A percentile compares a stretch with the other conserved stretches of the same genome.
phyloP scores from a whole-genome alignment of 2,888 invertebrate genomes.

The Agrotis puta region DNA sequence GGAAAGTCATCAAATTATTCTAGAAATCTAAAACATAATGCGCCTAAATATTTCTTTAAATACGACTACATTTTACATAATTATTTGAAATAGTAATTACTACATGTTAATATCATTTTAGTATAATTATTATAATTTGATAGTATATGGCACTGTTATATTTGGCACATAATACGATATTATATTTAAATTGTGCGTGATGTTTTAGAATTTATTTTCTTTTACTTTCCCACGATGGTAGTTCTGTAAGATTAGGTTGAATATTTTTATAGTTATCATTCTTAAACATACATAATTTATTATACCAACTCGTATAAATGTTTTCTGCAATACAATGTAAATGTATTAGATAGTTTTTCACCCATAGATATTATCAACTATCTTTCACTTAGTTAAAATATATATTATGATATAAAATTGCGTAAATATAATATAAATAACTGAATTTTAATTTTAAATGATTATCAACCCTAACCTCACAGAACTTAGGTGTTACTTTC shows the following conservation, averaged over 20 bases:
- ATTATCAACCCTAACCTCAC: constrained; percentile 54
- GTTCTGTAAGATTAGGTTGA: constrained; percentile 48
- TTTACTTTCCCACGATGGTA: constrained; percentile 43
- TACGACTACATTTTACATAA: constrained; percentile 58
- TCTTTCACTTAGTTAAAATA: background rate
- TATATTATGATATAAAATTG: no score
- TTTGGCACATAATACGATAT: constrained; percentile 67
- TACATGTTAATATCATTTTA: constrained; percentile 55
- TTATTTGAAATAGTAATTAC: constrained; percentile 46
- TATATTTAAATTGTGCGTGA: constrained; percentile 73
- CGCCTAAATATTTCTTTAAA: constrained; percentile 59
- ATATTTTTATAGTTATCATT: constrained; percentile 13
- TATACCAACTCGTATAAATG: background rate
- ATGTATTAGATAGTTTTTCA: background rate
- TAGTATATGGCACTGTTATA: constrained; percentile 61
- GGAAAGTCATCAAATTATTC: constrained; percentile 80
- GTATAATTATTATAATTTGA: constrained; percentile 59
- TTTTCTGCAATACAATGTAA: background rate
- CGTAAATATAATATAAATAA: background rate
- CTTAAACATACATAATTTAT: background rate
- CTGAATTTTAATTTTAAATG: background rate
- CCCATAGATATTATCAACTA: background rate
- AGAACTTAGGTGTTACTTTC: constrained; percentile 49
- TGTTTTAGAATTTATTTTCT: constrained; percentile 66
- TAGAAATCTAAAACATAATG: constrained; percentile 63